Evolutionary conservation across 2,113 vertebrate species (phyloP).

Genomic region (Ciconia maguari): DNA sequence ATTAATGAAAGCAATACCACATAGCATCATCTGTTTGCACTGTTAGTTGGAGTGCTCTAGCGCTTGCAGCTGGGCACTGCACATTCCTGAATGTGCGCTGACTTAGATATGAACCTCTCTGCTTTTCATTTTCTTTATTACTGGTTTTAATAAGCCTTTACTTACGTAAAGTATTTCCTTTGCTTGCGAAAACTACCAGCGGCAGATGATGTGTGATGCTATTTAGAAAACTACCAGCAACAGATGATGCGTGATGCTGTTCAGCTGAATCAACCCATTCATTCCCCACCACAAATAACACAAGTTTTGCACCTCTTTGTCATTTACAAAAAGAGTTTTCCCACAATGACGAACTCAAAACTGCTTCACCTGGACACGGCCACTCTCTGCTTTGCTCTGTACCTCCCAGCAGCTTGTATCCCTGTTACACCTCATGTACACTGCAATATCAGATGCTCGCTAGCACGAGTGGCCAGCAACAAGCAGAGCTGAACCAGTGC

Average conservation of each 20-base stretch:
- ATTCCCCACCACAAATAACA: not conserved
- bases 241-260: not conserved
- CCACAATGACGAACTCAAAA: not conserved
- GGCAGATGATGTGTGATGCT: not conserved
- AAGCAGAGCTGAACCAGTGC: not conserved
- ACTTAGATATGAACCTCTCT: not conserved
- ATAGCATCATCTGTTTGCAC: not conserved
- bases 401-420: not conserved
- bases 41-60: not conserved
- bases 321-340: not conserved
- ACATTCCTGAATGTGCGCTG: not conserved
- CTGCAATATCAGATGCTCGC: not conserved
- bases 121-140: not conserved
- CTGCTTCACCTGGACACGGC: fast-evolving
- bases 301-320: not conserved
- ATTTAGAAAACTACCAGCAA: not conserved
- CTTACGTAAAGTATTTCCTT: not conserved
- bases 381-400: not conserved
- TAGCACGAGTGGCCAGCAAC: not conserved
- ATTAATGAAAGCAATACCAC: not conserved
- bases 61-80: not conserved
- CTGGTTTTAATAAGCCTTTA: not conserved
- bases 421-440: not conserved
- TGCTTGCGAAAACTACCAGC: not conserved
- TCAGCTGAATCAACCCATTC: not conserved